These are phyloP conservation scores for Sebastolobus altivelis DNA, from an alignment of 2,797 vertebrate species.

Conservation along the genomic window DNA sequence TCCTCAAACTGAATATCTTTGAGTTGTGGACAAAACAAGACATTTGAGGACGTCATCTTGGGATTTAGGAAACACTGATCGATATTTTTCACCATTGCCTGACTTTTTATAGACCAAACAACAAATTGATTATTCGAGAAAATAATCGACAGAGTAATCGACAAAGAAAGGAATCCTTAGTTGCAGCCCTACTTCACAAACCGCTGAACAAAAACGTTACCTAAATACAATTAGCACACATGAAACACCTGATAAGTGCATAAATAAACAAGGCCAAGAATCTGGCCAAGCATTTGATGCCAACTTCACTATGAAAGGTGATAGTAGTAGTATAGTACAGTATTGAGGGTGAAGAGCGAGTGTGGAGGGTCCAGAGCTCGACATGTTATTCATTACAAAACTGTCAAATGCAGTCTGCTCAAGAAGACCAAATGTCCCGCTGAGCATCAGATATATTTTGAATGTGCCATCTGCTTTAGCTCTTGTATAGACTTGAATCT, in stretches of 20 bases:
- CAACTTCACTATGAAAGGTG: background rate
- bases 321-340: background rate
- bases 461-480: conserved; percentile 14
- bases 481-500: background rate
- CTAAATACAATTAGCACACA: background rate
- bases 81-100: too few species aligned
- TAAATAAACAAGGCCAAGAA: background rate
- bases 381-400: conserved; percentile 9
- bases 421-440: background rate
- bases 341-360: background rate
- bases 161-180: too few species aligned
- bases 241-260: background rate
- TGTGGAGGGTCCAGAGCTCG: background rate
- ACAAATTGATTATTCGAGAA: too few species aligned
- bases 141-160: too few species aligned
- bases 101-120: too few species aligned
- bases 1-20: too few species aligned
- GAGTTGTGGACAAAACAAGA: too few species aligned
- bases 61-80: too few species aligned
- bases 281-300: background rate
- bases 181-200: too few species aligned
- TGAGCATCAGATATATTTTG: background rate
- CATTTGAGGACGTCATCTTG: too few species aligned
- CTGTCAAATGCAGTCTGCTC: conserved; percentile 40
- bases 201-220: background rate